Conservation (phyloP, 2,797 vertebrate species). For the Odontamblyopus lacepedii region DNA sequence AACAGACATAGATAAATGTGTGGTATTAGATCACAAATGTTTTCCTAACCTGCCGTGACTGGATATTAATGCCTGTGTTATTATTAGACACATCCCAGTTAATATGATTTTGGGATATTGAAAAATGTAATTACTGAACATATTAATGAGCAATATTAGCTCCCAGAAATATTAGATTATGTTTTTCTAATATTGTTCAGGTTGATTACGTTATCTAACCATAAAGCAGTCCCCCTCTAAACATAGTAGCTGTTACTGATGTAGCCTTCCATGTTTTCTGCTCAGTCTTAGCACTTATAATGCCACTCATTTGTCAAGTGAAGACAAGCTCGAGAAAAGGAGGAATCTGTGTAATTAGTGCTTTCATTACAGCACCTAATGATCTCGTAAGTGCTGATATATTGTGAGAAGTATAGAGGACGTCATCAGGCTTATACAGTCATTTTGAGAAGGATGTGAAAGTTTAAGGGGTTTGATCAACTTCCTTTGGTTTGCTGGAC, state of each 20-base stretch:
- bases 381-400: constrained; percentile 38
- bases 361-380: constrained; percentile 50
- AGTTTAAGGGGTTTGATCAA: too few species aligned
- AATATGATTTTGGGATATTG: background rate
- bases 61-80: background rate
- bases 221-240: background rate
- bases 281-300: constrained; percentile 20
- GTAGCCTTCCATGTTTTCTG: background rate
- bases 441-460: too few species aligned
- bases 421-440: constrained; percentile 27
- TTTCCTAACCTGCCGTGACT: background rate
- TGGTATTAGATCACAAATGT: background rate
- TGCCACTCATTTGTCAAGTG: constrained; percentile 33
- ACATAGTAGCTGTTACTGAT: background rate
- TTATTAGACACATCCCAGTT: background rate
- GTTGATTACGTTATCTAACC: background rate
- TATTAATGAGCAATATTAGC: background rate
- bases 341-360: constrained; percentile 38
- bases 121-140: background rate
- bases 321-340: constrained; percentile 27
- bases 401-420: constrained; percentile 25
- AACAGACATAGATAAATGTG: constrained; percentile 22
- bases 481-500: background rate
- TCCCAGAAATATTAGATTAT: background rate
- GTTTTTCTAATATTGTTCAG: background rate